Conservation (phyloP, 1,140 invertebrate species). For the Penaeus vannamei region DNA sequence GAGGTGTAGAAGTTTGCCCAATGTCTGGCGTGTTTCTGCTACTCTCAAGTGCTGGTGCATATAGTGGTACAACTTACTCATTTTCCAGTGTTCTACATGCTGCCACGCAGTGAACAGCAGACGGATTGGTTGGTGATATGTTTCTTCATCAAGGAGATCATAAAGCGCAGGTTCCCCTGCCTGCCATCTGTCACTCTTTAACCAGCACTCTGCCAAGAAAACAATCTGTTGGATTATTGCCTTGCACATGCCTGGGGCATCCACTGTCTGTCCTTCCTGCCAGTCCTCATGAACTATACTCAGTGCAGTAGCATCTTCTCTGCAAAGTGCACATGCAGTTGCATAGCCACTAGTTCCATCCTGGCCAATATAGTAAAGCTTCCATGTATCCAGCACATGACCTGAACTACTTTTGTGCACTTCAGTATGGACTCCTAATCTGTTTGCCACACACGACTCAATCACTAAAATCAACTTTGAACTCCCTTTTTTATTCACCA, state of each 20-base stretch:
- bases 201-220: conserved; percentile 55
- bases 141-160: conserved; percentile 62
- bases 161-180: conserved; percentile 64
- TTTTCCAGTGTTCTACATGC: conserved; percentile 67
- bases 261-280: conserved; percentile 36
- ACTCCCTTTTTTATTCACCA: conserved; percentile 52
- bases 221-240: conserved; percentile 63
- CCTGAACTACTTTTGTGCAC: conserved; percentile 43
- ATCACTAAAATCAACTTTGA: conserved; percentile 50
- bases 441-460: conserved; percentile 50
- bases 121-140: conserved; percentile 61
- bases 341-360: conserved; percentile 53
- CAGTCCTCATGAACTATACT: conserved; percentile 31
- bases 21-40: conserved; percentile 23
- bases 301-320: conserved; percentile 42
- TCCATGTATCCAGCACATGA: conserved; percentile 58
- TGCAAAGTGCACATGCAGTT: conserved; percentile 38
- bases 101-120: conserved; percentile 65
- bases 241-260: conserved; percentile 52
- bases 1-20: conserved; percentile 62
- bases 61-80: conserved; percentile 61
- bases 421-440: conserved; percentile 51
- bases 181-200: conserved; percentile 60
- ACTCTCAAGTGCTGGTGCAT: conserved; percentile 49
- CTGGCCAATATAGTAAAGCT: conserved; percentile 54